Conservation (phyloP, 2,888 invertebrate genomes). For the Linyphia triangularis region DNA sequence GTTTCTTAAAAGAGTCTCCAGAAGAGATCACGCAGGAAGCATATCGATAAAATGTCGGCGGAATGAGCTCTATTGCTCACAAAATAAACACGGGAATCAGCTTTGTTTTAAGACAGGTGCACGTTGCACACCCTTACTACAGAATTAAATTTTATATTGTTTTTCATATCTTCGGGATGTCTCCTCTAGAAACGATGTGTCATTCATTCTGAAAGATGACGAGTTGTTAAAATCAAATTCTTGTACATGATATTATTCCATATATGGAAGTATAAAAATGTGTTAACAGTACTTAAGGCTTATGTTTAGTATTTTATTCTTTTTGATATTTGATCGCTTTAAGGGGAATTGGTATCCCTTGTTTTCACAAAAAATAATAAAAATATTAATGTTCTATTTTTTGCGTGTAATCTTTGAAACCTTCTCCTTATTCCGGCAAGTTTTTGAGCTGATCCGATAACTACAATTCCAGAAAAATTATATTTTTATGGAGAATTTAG, state of each 20-base stretch:
- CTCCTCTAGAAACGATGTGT: neutral
- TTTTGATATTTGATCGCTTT: neutral
- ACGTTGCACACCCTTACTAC: neutral
- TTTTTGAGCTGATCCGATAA: too few species aligned
- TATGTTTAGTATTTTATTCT: neutral
- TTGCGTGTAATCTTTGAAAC: too few species aligned
- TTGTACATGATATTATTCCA: neutral
- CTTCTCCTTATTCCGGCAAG: too few species aligned
- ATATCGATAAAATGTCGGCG: slow-evolving; percentile 4
- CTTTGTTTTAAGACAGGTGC: slow-evolving; percentile 25
- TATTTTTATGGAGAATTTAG: too few species aligned
- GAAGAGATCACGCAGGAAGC: neutral
- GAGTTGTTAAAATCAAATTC: slow-evolving; percentile 6
- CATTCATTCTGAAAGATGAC: neutral
- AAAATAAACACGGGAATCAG: slow-evolving; percentile 17
- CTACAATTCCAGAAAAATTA: too few species aligned
- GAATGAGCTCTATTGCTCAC: slow-evolving; percentile 5
- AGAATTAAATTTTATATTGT: neutral
- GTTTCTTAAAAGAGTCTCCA: neutral
- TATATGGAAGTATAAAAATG: neutral
- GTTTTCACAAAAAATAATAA: too few species aligned
- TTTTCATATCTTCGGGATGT: slow-evolving; percentile 9
- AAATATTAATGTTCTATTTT: too few species aligned
- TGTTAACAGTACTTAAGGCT: too few species aligned
- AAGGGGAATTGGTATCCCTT: too few species aligned